Evolutionary conservation across 1,140 invertebrate species (phyloP), one percentile per base, ranked within the genome.

Genomic region (Centruroides sculpturatus): DNA sequence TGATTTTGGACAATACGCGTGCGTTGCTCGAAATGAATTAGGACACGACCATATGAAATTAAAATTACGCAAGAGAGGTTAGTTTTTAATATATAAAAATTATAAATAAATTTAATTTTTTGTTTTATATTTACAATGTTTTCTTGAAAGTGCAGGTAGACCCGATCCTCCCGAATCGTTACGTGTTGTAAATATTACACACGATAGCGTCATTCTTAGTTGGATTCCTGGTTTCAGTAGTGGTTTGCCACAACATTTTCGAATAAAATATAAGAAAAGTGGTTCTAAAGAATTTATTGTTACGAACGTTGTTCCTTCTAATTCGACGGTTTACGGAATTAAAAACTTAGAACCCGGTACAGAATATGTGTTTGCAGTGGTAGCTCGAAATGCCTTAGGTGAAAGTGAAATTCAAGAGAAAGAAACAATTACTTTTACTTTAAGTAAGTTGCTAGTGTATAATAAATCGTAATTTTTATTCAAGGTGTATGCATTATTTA

Each of bases 161-260:
- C 94, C 94, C 5, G 93, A 97, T 77, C 76, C 85, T 8, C 89
- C 89, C 1, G 76, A 78, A 52, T 79, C 83, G 66, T 73, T 94
- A 13, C 79, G 81, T 65, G 81, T 87, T 58, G 74, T 84, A 47
- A 97, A 97, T 73, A 81, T 87, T 0, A 94, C 92, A 1, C 87
- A 96, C 71, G 86, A 93, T 55, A 65, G 41, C 47, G 85, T 93
- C 3, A 85, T 85, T 0, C 71, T 98, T 34, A 76, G 81, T 49
- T 98, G 94, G 94, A 82, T 82, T 49, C 86, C 91, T 6, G 92
- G 92, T 3, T 98, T 98, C 74, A 86, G 98, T 73, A 94, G 95
- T 0, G 95, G 95, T 3, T 76, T 91, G 41, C 77, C 80, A 54
- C 87, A 93, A 52, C 84, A 83, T 35, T 95, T 88, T 72, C 81